A percentile compares a stretch with the other conserved stretches of the same genome.
Evolutionary conservation across 2,113 vertebrate species (phyloP).

Genomic region (Gallinago media): DNA sequence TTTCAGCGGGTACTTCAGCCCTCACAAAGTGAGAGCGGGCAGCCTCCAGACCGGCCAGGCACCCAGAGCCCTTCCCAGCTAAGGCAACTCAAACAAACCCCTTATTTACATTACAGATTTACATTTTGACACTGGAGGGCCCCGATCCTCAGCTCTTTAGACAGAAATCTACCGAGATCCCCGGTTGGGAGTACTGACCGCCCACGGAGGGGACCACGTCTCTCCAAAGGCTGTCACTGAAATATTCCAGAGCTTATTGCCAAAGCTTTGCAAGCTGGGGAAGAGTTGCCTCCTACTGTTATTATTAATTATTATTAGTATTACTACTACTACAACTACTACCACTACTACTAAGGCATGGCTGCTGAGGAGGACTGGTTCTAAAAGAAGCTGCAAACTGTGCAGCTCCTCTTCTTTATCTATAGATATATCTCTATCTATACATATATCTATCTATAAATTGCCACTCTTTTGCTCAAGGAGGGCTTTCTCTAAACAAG

Average conservation of each 20-base stretch:
- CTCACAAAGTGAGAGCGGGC: neutral
- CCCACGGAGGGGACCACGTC: accelerated
- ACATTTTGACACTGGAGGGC: neutral
- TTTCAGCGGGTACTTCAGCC: neutral
- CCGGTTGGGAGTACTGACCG: accelerated
- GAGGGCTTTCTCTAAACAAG: neutral
- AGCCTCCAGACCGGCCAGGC: neutral
- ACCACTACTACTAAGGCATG: neutral
- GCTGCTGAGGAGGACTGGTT: neutral
- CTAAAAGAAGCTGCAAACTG: neutral
- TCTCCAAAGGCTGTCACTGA: neutral
- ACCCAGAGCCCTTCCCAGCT: neutral
- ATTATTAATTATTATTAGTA: too few relatives aligned
- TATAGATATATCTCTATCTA: neutral
- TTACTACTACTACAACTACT: neutral
- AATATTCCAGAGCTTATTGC: neutral
- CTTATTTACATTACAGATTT: slow-evolving; percentile 54
- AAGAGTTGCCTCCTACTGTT: neutral
- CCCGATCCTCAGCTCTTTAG: neutral
- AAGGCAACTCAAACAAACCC: slow-evolving; percentile 34
- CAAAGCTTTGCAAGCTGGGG: neutral
- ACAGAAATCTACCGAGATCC: neutral
- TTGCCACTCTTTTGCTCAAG: neutral
- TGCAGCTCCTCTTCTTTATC: neutral
- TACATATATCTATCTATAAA: too few relatives aligned